Evolutionary conservation across 23 tunicate genomes (phyloP).

Genomic region (Oikopleura albicans): DNA sequence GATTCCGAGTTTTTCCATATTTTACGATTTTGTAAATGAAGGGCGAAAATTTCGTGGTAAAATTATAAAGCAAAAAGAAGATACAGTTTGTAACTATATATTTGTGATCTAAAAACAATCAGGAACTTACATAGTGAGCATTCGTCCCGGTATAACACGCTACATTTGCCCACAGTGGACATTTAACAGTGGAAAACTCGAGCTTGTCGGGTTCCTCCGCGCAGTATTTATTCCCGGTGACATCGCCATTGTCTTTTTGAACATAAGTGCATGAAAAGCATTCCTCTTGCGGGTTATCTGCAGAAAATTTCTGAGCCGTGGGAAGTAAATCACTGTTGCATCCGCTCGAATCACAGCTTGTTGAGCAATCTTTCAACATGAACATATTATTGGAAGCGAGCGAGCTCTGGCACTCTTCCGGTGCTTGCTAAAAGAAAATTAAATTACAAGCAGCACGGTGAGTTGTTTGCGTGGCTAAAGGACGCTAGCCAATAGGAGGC

Average conservation of each 20-base stretch:
- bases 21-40: too few relatives aligned
- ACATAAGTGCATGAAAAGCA: neutral
- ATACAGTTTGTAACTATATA: too few relatives aligned
- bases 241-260: neutral
- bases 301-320: neutral
- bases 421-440: neutral
- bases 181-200: neutral
- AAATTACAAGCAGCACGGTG: too few relatives aligned
- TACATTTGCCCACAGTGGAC: neutral
- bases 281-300: neutral
- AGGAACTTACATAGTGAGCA: neutral
- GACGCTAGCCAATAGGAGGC: too few relatives aligned
- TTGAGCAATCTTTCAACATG: neutral
- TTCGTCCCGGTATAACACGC: slow-evolving; percentile 7
- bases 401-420: neutral
- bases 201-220: slow-evolving; percentile 12
- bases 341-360: neutral
- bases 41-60: too few relatives aligned
- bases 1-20: too few relatives aligned
- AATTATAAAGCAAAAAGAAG: too few relatives aligned
- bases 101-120: too few relatives aligned
- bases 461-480: too few relatives aligned
- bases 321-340: neutral
- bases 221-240: neutral
- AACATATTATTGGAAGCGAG: neutral